Conservation (phyloP, 2,113 vertebrate species). For the Catharus fuscescens region DNA sequence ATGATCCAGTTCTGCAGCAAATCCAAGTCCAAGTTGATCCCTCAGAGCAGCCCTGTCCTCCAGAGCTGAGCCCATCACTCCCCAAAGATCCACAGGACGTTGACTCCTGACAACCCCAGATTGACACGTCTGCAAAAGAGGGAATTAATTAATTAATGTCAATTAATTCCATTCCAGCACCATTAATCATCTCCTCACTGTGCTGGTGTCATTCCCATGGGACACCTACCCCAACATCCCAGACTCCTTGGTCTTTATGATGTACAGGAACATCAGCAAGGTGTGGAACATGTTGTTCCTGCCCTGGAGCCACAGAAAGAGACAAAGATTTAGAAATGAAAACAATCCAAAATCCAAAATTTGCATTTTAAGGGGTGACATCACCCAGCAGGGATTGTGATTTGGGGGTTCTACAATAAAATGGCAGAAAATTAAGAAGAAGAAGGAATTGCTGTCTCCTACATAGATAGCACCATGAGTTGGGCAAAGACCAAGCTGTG, state of each 20-base stretch:
- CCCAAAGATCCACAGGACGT: slow-evolving; percentile 94
- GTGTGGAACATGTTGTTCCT: slow-evolving; percentile 98
- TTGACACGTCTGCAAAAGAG: slow-evolving; percentile 86
- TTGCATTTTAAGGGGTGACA: not conserved
- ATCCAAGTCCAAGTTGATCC: not conserved
- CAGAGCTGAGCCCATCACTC: not conserved
- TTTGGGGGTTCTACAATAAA: not conserved
- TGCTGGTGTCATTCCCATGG: rapidly evolving
- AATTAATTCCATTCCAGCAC: not conserved
- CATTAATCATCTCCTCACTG: rapidly evolving
- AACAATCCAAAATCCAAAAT: too few species aligned
- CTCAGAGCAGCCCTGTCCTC: not conserved
- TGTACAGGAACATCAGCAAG: slow-evolving; percentile 94
- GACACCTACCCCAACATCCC: slow-evolving; percentile 94
- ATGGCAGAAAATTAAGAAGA: not conserved
- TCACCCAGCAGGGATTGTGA: not conserved
- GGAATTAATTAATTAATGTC: too few species aligned
- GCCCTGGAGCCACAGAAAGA: slow-evolving; percentile 76
- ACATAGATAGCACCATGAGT: rapidly evolving
- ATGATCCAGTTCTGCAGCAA: rapidly evolving
- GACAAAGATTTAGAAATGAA: not conserved
- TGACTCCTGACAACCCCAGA: slow-evolving; percentile 92
- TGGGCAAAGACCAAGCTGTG: too few species aligned
- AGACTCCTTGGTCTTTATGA: slow-evolving; percentile 95
- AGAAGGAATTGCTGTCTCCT: not conserved